Evolutionary conservation across 2,888 invertebrate genomes (phyloP).

Genomic region (Cheilosia variabilis): DNA sequence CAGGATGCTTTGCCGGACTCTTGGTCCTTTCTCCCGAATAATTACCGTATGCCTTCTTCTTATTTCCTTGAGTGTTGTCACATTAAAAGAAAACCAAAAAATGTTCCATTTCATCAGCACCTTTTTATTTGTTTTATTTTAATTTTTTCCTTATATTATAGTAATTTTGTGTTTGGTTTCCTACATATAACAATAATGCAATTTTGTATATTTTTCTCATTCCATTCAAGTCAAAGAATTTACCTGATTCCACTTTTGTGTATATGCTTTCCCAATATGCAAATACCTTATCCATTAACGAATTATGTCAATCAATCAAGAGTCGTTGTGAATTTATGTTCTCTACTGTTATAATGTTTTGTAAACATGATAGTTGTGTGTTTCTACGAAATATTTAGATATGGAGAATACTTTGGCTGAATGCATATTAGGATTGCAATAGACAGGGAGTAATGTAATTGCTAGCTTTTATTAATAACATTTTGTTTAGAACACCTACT

Average conservation of each 20-base stretch:
- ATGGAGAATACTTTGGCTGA: slow-evolving; percentile 34
- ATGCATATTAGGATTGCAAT: slow-evolving; percentile 51
- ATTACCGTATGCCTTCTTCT: no score
- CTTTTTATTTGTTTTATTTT: slow-evolving; percentile 35
- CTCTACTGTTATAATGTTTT: slow-evolving; percentile 12
- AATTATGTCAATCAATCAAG: slow-evolving; percentile 33
- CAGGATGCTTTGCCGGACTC: no score
- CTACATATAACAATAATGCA: slow-evolving; percentile 40
- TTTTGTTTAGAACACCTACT: slow-evolving; percentile 34
- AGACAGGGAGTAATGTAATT: slow-evolving; percentile 8
- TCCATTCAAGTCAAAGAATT: slow-evolving; percentile 12
- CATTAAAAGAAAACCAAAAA: not conserved
- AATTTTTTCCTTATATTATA: slow-evolving; percentile 13
- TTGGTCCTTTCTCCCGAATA: no score
- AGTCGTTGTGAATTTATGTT: slow-evolving; percentile 52
- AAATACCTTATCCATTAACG: not conserved
- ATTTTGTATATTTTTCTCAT: not conserved
- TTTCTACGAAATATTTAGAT: slow-evolving; percentile 28
- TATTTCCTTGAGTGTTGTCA: not conserved
- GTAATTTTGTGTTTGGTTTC: not conserved
- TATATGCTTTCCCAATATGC: slow-evolving; percentile 32
- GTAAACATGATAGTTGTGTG: slow-evolving; percentile 8
- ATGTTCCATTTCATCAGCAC: slow-evolving; percentile 54
- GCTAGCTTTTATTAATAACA: slow-evolving; percentile 2
- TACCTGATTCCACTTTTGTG: not conserved